Evolutionary conservation across 2,888 invertebrate species (phyloP).

Genomic region (Dendrolimus houi): DNA sequence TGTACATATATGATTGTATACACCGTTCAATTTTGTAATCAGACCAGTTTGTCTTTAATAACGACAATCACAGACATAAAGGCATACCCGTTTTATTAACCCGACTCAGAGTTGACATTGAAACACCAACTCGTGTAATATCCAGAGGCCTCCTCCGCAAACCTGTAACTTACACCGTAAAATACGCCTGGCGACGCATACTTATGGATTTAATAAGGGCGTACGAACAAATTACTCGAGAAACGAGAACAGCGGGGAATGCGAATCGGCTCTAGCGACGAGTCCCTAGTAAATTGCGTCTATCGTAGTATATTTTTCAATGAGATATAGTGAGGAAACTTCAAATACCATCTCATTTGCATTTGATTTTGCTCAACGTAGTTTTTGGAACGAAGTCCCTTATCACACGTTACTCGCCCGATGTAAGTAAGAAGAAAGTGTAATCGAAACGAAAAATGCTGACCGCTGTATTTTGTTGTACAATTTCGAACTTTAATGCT

Average conservation of each 20-base stretch:
- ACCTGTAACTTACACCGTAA: slow-evolving; percentile 28
- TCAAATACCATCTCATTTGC: too few species aligned
- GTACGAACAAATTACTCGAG: slow-evolving; percentile 49
- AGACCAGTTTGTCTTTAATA: too few species aligned
- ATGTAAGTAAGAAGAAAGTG: too few species aligned
- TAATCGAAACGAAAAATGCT: too few species aligned
- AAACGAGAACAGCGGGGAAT: slow-evolving; percentile 34
- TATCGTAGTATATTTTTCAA: neutral
- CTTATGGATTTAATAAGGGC: slow-evolving; percentile 65
- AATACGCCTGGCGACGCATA: slow-evolving; percentile 35
- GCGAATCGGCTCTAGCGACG: slow-evolving; percentile 9
- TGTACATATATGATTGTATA: too few species aligned
- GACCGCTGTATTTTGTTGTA: too few species aligned
- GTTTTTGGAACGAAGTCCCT: too few species aligned
- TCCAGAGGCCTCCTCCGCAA: neutral
- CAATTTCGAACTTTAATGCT: too few species aligned
- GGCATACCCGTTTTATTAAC: neutral
- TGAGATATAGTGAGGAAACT: neutral
- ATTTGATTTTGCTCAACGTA: too few species aligned
- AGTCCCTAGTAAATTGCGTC: neutral
- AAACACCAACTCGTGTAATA: slow-evolving; percentile 3
- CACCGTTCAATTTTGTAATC: too few species aligned
- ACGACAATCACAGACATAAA: neutral
- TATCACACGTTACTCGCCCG: too few species aligned
- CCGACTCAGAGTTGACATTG: neutral